phyloP scores from a whole-genome alignment of 2,113 vertebrate species.

The Platysternon megacephalum region DNA sequence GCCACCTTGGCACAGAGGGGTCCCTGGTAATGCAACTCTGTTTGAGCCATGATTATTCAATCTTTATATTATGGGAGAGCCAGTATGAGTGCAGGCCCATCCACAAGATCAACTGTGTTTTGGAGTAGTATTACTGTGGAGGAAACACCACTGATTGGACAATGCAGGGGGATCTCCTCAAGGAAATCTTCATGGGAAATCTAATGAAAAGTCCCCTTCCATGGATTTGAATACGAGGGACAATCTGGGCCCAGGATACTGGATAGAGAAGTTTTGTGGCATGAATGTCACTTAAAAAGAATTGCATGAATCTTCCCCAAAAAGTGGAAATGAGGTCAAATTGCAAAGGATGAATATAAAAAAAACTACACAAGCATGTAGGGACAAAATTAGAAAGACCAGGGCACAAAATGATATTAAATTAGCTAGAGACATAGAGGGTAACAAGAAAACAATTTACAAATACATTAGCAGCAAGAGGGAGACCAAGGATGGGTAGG shows the following conservation, averaged over 20 bases:
- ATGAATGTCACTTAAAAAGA: not conserved
- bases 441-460: no score
- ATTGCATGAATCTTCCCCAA: not conserved
- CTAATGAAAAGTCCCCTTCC: not conserved
- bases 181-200: not conserved
- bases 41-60: not conserved
- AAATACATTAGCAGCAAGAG: no score
- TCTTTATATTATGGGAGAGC: not conserved
- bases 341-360: not conserved
- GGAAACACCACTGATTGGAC: not conserved
- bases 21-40: not conserved
- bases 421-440: no score
- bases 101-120: not conserved
- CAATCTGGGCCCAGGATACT: not conserved
- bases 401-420: no score
- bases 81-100: not conserved
- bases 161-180: not conserved
- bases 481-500: no score
- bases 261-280: not conserved
- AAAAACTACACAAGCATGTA: no score
- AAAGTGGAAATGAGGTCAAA: not conserved
- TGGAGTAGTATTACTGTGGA: not conserved
- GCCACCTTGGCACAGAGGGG: not conserved
- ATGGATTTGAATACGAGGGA: not conserved
- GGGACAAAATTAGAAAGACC: no score